Base-by-base conservation (phyloP, 1,140 invertebrate species). In the Leptoteleia sp. region DNA sequence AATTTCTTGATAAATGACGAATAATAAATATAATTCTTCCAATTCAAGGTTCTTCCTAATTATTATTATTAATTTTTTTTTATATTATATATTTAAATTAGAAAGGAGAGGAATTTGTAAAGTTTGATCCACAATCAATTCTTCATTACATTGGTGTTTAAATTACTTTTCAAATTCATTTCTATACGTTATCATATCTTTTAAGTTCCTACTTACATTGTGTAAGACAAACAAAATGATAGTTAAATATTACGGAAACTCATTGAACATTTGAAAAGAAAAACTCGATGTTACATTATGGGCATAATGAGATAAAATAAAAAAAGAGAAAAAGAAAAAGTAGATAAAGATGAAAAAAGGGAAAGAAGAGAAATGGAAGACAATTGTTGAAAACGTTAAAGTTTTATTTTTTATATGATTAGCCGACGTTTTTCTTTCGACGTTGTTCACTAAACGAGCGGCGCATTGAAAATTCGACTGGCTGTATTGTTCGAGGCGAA, bases 321-420 rank as follows among this genome's bases (percentile, higher is more conserved):
- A 6, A 6, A 3, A 25, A 3, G 6, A 47, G 1, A 27, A 42
- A 64, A 33, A 19, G 8, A 47, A 37, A 22, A 57, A 43, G 16
- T 27, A 13, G 27, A 54, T 8, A 35, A 33, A 29, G 17, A 22
- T 13, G 25, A 65, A 54, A 22, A 50, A 45, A 2, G 27, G 6
- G 17, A 52, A 25, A 25, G 27, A 43, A 47, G 47, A 22, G 27
- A 25, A 11, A 47, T 7, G 11, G 15, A 62, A n/a, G 22, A 65
- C 13, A 72, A 52, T 68, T 73, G 76, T 79, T 73, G 43, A 73
- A 48, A 15, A 70, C 42, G 25, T 65, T 62, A 70, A 76, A 71
- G 71, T 79, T 80, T 75, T 73, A 73, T 75, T 79, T 79, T 79
- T 79, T 83, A 81, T 64, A 61, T 76, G 29, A 61, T 76, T 59